These are phyloP conservation scores for Diaprepes abbreviatus DNA, from an alignment of 2,888 invertebrate genomes.

Conservation along the genomic window DNA sequence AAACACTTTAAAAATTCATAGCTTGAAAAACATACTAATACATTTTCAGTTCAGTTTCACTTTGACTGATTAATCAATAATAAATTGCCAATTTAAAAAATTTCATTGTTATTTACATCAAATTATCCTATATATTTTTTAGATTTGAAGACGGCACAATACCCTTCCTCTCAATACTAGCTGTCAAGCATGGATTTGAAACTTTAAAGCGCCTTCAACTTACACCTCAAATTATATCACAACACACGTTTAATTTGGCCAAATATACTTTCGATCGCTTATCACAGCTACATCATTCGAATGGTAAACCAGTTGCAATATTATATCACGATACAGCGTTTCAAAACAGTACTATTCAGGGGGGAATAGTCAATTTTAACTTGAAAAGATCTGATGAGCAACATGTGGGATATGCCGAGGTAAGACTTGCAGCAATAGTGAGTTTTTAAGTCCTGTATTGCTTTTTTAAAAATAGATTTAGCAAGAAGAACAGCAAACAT, in stretches of 20 bases:
- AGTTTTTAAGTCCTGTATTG: too few species aligned
- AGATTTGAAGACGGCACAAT: conserved; percentile 97
- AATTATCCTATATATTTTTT: too few species aligned
- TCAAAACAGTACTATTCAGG: conserved; percentile 76
- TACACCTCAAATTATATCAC: conserved; percentile 76
- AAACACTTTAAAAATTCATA: too few species aligned
- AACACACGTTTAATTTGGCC: conserved; percentile 83
- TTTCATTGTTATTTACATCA: too few species aligned
- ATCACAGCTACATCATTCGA: conserved; percentile 76
- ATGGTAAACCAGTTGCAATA: conserved; percentile 77
- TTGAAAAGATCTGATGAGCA: conserved; percentile 81
- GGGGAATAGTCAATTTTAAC: conserved; percentile 92
- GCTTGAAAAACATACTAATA: too few species aligned
- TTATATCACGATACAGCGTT: conserved; percentile 84
- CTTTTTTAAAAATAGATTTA: too few species aligned
- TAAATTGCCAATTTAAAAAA: too few species aligned
- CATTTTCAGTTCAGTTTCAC: too few species aligned
- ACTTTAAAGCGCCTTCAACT: conserved; percentile 77
- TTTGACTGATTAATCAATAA: too few species aligned
- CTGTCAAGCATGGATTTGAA: conserved; percentile 87
- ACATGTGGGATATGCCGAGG: conserved; percentile 91
- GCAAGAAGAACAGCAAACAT: too few species aligned
- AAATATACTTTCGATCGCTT: conserved; percentile 79
- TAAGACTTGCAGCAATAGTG: too few species aligned
- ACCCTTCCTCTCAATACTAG: conserved; percentile 86